Evolutionary conservation across 2,888 invertebrate species (phyloP).

Genomic region (Sinelater perroti): DNA sequence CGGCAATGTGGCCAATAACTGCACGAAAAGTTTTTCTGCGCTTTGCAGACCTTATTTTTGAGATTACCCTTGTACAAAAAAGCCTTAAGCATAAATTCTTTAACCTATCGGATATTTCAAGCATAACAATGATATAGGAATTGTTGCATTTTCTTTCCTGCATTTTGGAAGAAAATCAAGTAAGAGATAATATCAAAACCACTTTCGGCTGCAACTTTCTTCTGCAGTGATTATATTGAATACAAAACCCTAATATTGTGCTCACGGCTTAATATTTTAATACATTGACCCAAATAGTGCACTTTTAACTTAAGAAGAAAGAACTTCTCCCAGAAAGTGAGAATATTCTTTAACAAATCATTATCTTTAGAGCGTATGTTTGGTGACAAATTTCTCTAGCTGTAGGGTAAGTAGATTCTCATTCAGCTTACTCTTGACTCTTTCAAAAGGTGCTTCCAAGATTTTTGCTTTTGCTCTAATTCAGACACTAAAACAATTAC

Average conservation of each 20-base stretch:
- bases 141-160: constrained; percentile 83
- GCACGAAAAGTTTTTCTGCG: too few species aligned
- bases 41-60: too few species aligned
- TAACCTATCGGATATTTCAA: constrained; percentile 81
- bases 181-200: constrained; percentile 85
- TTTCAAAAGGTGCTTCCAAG: too few species aligned
- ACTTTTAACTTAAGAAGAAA: constrained; percentile 93
- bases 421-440: too few species aligned
- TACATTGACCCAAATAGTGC: constrained; percentile 83
- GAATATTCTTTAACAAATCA: constrained; percentile 84
- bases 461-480: too few species aligned
- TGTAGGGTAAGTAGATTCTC: too few species aligned
- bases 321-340: constrained; percentile 96
- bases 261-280: constrained; percentile 84
- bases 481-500: too few species aligned
- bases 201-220: constrained; percentile 76
- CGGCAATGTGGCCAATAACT: too few species aligned
- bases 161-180: constrained; percentile 82
- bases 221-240: constrained; percentile 84
- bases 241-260: constrained; percentile 81
- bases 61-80: too few species aligned
- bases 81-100: constrained; percentile 89
- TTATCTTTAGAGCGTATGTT: constrained; percentile 92
- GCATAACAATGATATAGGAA: constrained; percentile 79
- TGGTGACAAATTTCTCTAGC: too few species aligned